Percentiles rank a stretch among this genome's conserved stretches.
Evolutionary conservation across 1,140 invertebrate species (phyloP).

Genomic region (Drosophila pallidifrons): DNA sequence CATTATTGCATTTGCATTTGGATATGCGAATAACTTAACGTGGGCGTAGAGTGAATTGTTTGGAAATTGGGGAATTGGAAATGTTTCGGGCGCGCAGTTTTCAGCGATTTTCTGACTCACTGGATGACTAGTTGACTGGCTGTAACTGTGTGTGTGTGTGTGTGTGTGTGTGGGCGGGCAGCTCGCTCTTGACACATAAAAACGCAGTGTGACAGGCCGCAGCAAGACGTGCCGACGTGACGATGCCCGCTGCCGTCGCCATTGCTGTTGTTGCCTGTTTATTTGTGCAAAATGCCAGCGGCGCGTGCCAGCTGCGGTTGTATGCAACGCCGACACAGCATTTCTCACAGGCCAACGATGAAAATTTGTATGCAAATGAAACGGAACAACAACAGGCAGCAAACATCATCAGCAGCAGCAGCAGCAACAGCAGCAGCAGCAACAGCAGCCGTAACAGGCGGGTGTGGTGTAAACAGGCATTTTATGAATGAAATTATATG

Average conservation of each 20-base stretch:
- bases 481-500: conserved; percentile 78
- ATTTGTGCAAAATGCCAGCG: conserved; percentile 36
- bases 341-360: not conserved
- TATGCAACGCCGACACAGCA: conserved; percentile 18
- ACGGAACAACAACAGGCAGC: conserved; percentile 32
- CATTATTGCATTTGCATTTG: conserved; percentile 9
- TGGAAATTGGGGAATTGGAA: conserved; percentile 9
- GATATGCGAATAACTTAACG: too few relatives aligned
- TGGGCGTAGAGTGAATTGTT: not conserved
- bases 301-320: conserved; percentile 49
- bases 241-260: conserved; percentile 16
- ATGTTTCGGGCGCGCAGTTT: conserved; percentile 37
- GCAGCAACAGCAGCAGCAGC: conserved; percentile 9
- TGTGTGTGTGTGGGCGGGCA: conserved; percentile 14
- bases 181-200: conserved; percentile 53
- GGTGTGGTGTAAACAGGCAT: conserved; percentile 42
- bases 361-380: conserved; percentile 48
- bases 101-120: conserved; percentile 16
- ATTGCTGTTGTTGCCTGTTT: conserved; percentile 27
- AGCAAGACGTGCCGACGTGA: conserved; percentile 49
- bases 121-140: not conserved
- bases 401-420: conserved; percentile 13
- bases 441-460: conserved; percentile 1
- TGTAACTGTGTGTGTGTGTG: not conserved
- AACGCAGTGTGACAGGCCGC: conserved; percentile 42